phyloP scores from a whole-genome alignment of 1,140 invertebrate species.

The Thaumetopoea pityocampa region DNA sequence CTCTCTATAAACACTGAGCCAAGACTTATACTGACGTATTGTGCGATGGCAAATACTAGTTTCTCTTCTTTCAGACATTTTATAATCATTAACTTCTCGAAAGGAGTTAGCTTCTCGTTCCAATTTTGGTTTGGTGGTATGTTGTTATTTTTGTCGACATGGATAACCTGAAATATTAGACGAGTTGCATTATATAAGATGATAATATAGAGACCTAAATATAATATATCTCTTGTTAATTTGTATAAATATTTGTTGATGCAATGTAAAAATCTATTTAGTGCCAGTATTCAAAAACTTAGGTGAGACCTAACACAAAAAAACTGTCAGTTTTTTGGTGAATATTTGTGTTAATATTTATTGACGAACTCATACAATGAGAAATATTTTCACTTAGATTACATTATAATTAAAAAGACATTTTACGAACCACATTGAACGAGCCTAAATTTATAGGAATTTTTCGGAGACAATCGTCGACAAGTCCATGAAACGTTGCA shows the following conservation, averaged over 20 bases:
- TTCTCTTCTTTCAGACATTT: constrained; percentile 89
- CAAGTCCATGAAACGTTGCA: constrained; percentile 70
- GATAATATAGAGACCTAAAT: too few relatives aligned
- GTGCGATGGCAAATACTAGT: constrained; percentile 85
- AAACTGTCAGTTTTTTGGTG: too few relatives aligned
- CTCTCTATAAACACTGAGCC: constrained; percentile 88
- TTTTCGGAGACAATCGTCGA: constrained; percentile 72
- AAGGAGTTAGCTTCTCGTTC: constrained; percentile 79
- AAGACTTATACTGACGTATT: constrained; percentile 86
- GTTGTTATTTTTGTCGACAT: constrained; percentile 67
- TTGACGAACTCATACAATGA: too few relatives aligned
- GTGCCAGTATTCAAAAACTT: too few relatives aligned
- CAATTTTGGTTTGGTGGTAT: constrained; percentile 66
- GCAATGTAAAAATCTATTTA: too few relatives aligned
- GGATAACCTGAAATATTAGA: constrained; percentile 76
- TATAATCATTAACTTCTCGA: constrained; percentile 90
- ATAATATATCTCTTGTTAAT: too few relatives aligned
- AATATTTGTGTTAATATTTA: too few relatives aligned
- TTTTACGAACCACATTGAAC: constrained; percentile 78
- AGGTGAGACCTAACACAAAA: too few relatives aligned
- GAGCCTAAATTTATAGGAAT: constrained; percentile 79
- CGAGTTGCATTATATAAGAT: too few relatives aligned
- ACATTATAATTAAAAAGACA: too few relatives aligned
- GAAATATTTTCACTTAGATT: too few relatives aligned
- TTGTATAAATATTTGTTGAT: too few relatives aligned